Evolutionary conservation across 2,888 invertebrate species (phyloP), one percentile per base, ranked within the genome.

Genomic region (Byasa hedistus): DNA sequence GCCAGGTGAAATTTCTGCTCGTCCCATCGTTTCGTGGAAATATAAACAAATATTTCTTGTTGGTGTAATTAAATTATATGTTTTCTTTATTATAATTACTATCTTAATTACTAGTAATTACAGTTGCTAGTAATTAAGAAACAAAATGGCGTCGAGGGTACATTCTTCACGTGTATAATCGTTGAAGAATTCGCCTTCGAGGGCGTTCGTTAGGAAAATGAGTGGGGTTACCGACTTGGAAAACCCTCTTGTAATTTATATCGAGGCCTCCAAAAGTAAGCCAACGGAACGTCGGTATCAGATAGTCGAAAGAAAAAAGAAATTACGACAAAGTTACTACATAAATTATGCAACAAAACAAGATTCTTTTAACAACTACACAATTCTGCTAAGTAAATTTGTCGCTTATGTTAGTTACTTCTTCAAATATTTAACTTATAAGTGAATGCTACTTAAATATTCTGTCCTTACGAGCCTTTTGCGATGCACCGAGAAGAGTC

Each of bases 131-230:
- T 24, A 57, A 66, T 23, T 44, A 60, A 57, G 60, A 59, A 65
- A 36, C 65, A 73, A 69, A 62, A 73, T 78, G 72, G 77, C 77
- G 66, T 77, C 73, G 69, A 66, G 70, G 65, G 71, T 71, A 72
- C 78, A 76, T 66, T 65, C 78, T 73, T 79, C 75, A 79, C 66
- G 65, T 78, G 76, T 76, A 76, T 76, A 82, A 78, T 79, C 76
- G 78, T 74, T 76, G 71, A 77, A 77, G 76, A 77, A 79, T 79
- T 75, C 71, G 72, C 71, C 71, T 76, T 76, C 73, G 76, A 73
- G 79, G 76, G 78, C 76, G 78, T 80, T 81, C 76, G 75, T 70
- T 75, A 76, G 76, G 79, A 83, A 83, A 82, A 82, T 79, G 78
- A 77, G 76, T 73, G 75, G 72, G 76, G 62, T 74, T 74, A 80